Percentiles rank a stretch among this genome's conserved stretches.
Conservation (phyloP, 2,797 vertebrate genomes). For the Pelodytes ibericus region DNA sequence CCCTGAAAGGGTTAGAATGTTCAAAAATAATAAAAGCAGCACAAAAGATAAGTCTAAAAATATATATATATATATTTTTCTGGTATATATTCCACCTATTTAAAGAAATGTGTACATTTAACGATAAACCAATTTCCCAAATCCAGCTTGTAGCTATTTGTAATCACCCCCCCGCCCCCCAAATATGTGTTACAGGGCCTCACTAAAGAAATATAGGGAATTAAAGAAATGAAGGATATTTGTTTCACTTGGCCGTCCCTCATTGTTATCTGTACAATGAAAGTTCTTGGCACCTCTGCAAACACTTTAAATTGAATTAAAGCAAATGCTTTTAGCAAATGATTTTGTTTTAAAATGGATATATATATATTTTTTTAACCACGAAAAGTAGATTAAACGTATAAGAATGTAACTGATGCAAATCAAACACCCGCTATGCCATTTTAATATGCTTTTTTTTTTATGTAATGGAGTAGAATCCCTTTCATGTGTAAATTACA, state of each 20-base stretch:
- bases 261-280: constrained; percentile 57
- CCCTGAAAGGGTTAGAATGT: no score
- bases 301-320: constrained; percentile 57
- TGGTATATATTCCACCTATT: neutral
- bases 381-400: constrained; percentile 43
- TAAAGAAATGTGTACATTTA: constrained; percentile 16
- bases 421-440: neutral
- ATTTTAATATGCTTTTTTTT: neutral
- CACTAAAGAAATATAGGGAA: constrained; percentile 25
- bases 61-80: neutral
- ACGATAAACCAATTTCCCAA: constrained; percentile 32
- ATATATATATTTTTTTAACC: constrained; percentile 19
- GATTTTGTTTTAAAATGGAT: constrained; percentile 29
- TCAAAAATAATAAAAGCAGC: neutral
- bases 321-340: constrained; percentile 49
- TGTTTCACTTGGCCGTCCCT: constrained; percentile 48
- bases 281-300: constrained; percentile 44
- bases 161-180: constrained; percentile 2
- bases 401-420: constrained; percentile 7
- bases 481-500: constrained; percentile 13
- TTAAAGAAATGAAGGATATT: constrained; percentile 50
- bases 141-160: constrained; percentile 23
- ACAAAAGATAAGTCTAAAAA: neutral
- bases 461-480: constrained; percentile 5
- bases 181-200: constrained; percentile 30